A percentile compares a stretch with the other conserved stretches of the same genome.
phyloP scores from a whole-genome alignment of 2,888 invertebrate genomes.

The Troides aeacus region DNA sequence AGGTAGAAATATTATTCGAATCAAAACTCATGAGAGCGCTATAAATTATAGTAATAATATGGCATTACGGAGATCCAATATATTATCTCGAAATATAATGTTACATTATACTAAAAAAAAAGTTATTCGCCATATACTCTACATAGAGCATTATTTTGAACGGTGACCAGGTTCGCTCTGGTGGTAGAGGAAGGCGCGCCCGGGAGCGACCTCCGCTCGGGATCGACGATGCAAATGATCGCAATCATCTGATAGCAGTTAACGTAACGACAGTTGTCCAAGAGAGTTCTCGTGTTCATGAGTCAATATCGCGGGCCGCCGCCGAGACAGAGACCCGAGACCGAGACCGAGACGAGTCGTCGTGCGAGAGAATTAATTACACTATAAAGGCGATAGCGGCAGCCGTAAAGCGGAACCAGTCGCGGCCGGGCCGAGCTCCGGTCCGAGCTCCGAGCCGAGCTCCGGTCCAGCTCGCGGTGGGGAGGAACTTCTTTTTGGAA shows the following conservation, averaged over 20 bases:
- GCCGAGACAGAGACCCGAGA: neutral
- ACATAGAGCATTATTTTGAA: slow-evolving; percentile 21
- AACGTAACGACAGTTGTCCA: slow-evolving; percentile 10
- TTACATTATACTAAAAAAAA: slow-evolving; percentile 3
- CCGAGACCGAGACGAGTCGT: slow-evolving; percentile 33
- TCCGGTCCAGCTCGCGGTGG: slow-evolving; percentile 41
- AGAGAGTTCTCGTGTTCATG: slow-evolving; percentile 1
- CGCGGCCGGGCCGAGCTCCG: slow-evolving; percentile 41
- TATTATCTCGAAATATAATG: slow-evolving; percentile 14
- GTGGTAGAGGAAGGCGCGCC: slow-evolving; percentile 2
- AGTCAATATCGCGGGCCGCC: slow-evolving; percentile 11
- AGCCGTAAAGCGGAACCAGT: slow-evolving; percentile 39
- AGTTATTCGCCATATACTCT: slow-evolving; percentile 4
- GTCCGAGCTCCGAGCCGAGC: slow-evolving; percentile 42
- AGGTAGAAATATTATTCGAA: slow-evolving; percentile 9
- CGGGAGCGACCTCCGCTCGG: neutral
- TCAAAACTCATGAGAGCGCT: slow-evolving; percentile 9
- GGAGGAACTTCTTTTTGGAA: slow-evolving; percentile 69
- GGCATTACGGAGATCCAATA: slow-evolving; percentile 21
- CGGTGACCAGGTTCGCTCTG: slow-evolving; percentile 11
- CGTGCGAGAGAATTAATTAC: slow-evolving; percentile 41
- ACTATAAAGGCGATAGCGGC: slow-evolving; percentile 42
- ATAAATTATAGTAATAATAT: slow-evolving; percentile 23
- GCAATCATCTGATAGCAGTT: neutral
- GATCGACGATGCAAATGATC: slow-evolving; percentile 6